Percentiles rank a stretch among this genome's conserved stretches.
These are phyloP conservation scores for Notospermus geniculatus DNA, from an alignment of 1,140 invertebrate genomes.

Conservation along the genomic window DNA sequence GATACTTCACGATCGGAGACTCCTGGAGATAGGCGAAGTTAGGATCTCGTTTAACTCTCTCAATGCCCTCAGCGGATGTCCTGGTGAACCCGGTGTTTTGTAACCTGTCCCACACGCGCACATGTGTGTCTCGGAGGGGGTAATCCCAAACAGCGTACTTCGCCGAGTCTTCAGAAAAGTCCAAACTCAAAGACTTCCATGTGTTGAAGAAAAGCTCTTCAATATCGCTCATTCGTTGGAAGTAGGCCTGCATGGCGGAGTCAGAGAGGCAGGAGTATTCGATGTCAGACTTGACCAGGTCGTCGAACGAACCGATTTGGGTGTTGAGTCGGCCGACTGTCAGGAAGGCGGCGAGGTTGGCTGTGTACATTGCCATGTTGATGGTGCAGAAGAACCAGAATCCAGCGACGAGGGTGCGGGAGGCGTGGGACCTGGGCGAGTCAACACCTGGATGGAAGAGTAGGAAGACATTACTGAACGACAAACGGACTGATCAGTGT, in stretches of 20 bases:
- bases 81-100: constrained; percentile 22
- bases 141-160: constrained; percentile 78
- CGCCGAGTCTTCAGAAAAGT: constrained; percentile 20
- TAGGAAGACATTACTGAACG: no score
- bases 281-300: constrained; percentile 80
- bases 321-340: constrained; percentile 30
- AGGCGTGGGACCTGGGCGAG: constrained; percentile 79
- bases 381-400: constrained; percentile 92
- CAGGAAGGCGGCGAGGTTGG: constrained; percentile 36
- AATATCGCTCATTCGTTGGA: constrained; percentile 29
- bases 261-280: constrained; percentile 47
- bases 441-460: no score
- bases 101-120: constrained; percentile 67
- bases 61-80: constrained; percentile 19
- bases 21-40: constrained; percentile 33
- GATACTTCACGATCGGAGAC: constrained; percentile 32
- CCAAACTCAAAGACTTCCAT: constrained; percentile 31
- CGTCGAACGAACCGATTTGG: constrained; percentile 68
- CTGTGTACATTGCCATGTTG: constrained; percentile 73
- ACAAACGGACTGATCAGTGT: no score
- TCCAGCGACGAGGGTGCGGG: constrained; percentile 79
- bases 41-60: constrained; percentile 15
- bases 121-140: constrained; percentile 86
- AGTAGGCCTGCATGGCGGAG: constrained; percentile 29
- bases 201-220: constrained; percentile 30